Evolutionary conservation across 30 jellyfish, hydroid and myxozoan genomes (phyloP).

Genomic region (Chironex yamaguchii): DNA sequence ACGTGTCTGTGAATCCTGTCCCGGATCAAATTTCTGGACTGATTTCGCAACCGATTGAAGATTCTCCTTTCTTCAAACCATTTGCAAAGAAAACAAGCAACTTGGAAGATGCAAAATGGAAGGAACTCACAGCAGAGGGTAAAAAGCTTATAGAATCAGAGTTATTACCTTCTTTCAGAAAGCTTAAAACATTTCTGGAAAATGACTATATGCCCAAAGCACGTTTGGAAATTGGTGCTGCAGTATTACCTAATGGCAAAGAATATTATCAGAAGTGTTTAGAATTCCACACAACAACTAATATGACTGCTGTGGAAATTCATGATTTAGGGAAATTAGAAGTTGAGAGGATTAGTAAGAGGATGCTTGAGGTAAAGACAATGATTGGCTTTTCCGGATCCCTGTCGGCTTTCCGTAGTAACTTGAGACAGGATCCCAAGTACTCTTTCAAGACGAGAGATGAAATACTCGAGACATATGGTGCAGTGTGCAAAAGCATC

Average conservation of each 20-base stretch:
- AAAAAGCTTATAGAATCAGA: constrained; percentile 6
- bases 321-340: constrained; percentile 78
- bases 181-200: constrained; percentile 39
- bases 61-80: constrained; percentile 68
- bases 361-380: constrained; percentile 65
- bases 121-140: constrained; percentile 32
- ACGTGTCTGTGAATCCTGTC: constrained; percentile 66
- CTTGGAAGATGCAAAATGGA: constrained; percentile 33
- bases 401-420: constrained; percentile 52
- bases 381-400: constrained; percentile 72
- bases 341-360: constrained; percentile 72
- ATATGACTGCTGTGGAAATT: constrained; percentile 71
- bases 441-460: constrained; percentile 61
- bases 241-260: constrained; percentile 70
- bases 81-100: constrained; percentile 50
- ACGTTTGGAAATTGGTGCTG: constrained; percentile 56
- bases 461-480: constrained; percentile 74
- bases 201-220: constrained; percentile 62
- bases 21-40: constrained; percentile 47
- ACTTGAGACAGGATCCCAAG: constrained; percentile 66
- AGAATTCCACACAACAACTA: constrained; percentile 88
- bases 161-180: constrained; percentile 51
- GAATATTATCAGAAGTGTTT: constrained; percentile 81
- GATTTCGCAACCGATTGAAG: constrained; percentile 18
- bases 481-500: constrained; percentile 37